Evolutionary conservation across 2,888 invertebrate species (phyloP).

Genomic region (Brenthis daphne): DNA sequence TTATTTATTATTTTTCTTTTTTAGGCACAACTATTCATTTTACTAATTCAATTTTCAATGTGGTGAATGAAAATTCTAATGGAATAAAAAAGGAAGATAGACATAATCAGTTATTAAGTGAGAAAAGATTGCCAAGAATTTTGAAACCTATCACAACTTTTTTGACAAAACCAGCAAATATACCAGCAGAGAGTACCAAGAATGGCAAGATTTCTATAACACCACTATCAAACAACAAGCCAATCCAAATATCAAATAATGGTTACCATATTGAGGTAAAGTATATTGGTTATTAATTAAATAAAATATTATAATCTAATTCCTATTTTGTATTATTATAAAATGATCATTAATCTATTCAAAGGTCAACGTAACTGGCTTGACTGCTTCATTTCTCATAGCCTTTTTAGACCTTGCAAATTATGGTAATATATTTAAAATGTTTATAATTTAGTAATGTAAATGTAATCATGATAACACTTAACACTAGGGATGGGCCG

Average conservation of each 20-base stretch:
- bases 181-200: conserved; percentile 59
- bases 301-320: conserved; percentile 5
- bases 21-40: conserved; percentile 53
- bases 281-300: conserved; percentile 2
- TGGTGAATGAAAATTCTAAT: conserved; percentile 67
- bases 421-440: too few relatives aligned
- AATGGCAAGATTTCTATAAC: conserved; percentile 60
- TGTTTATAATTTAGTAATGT: too few relatives aligned
- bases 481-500: too few relatives aligned
- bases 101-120: conserved; percentile 55
- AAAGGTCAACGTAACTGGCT: too few relatives aligned
- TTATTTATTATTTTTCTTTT: conserved; percentile 39
- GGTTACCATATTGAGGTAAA: conserved; percentile 55
- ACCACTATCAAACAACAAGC: conserved; percentile 53
- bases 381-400: too few relatives aligned
- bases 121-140: conserved; percentile 61
- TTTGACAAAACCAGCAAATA: conserved; percentile 46
- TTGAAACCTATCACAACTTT: conserved; percentile 50
- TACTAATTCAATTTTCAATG: conserved; percentile 63
- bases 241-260: conserved; percentile 46
- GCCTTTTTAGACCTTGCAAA: too few relatives aligned
- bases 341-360: too few relatives aligned
- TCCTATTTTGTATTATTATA: background rate
- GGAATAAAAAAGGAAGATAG: conserved; percentile 47
- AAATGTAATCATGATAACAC: too few relatives aligned